A percentile compares a stretch with the other conserved stretches of the same genome.
phyloP scores from a whole-genome alignment of 2,797 vertebrate species.

The Ciconia nigra region DNA sequence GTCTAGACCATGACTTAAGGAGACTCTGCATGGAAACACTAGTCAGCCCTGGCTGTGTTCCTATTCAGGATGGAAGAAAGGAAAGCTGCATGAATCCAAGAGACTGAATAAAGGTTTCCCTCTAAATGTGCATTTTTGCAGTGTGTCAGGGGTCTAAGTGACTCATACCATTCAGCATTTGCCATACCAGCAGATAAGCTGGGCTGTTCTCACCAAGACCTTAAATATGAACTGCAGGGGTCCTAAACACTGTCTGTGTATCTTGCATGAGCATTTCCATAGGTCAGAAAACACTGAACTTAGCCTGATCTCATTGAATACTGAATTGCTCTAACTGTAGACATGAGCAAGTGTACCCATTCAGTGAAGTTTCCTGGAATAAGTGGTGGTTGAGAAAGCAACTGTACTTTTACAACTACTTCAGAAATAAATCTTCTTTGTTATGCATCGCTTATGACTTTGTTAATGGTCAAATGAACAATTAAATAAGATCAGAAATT shows the following conservation, averaged over 20 bases:
- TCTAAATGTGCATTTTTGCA: not conserved
- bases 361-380: not conserved
- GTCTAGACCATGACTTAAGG: not conserved
- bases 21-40: not conserved
- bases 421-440: not conserved
- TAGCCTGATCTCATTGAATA: not conserved
- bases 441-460: not conserved
- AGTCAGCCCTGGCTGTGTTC: not conserved
- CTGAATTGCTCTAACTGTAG: not conserved
- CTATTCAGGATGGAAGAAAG: not conserved
- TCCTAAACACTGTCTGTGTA: not conserved
- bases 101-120: not conserved
- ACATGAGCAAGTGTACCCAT: not conserved
- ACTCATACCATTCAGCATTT: not conserved
- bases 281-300: not conserved
- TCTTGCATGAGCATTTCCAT: not conserved
- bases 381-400: not conserved
- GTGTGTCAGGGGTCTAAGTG: not conserved
- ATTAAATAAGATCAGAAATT: not conserved
- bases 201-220: not conserved
- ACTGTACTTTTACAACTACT: not conserved
- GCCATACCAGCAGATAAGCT: not conserved
- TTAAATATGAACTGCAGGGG: not conserved
- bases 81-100: not conserved
- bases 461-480: not conserved